A percentile compares a stretch with the other conserved stretches of the same genome.
Conservation (phyloP, 2,797 vertebrate species). For the Neosilurus mollespiculum region DNA sequence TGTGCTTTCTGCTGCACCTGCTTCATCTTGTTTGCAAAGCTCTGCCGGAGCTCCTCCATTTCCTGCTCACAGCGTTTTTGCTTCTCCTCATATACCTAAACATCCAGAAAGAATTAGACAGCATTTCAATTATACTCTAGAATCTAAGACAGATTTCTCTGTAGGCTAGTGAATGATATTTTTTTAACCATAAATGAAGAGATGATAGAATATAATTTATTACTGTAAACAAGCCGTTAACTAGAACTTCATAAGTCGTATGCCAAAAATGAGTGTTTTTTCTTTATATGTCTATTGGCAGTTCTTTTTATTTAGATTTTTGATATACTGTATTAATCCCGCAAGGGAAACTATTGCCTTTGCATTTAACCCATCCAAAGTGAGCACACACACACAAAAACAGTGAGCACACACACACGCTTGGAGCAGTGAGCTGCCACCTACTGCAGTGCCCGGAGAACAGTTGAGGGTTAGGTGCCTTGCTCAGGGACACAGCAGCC, state of each 20-base stretch:
- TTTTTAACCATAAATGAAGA: background rate
- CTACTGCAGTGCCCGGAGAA: too few relatives aligned
- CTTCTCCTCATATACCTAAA: constrained; percentile 90
- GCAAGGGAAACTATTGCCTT: too few relatives aligned
- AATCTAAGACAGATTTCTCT: background rate
- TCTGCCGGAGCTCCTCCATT: constrained; percentile 86
- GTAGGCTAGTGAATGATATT: background rate
- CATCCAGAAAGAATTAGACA: constrained; percentile 3
- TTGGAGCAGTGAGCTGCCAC: too few relatives aligned
- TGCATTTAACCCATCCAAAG: too few relatives aligned
- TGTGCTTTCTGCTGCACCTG: constrained; percentile 87
- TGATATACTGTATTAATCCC: too few relatives aligned
- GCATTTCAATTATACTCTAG: background rate
- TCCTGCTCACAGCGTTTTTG: constrained; percentile 87
- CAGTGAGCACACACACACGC: too few relatives aligned
- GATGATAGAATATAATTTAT: background rate
- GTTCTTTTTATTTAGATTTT: background rate
- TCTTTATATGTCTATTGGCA: background rate
- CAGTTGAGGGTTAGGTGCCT: too few relatives aligned
- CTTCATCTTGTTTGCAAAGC: constrained; percentile 80
- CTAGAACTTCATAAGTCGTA: background rate
- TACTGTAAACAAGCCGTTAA: background rate
- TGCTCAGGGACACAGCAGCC: too few relatives aligned
- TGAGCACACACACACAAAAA: too few relatives aligned
- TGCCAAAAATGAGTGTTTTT: background rate